Percentiles rank a stretch among this genome's conserved stretches.
phyloP scores from a whole-genome alignment of 2,888 invertebrate genomes.

The Caenorhabditis macrosperma region DNA sequence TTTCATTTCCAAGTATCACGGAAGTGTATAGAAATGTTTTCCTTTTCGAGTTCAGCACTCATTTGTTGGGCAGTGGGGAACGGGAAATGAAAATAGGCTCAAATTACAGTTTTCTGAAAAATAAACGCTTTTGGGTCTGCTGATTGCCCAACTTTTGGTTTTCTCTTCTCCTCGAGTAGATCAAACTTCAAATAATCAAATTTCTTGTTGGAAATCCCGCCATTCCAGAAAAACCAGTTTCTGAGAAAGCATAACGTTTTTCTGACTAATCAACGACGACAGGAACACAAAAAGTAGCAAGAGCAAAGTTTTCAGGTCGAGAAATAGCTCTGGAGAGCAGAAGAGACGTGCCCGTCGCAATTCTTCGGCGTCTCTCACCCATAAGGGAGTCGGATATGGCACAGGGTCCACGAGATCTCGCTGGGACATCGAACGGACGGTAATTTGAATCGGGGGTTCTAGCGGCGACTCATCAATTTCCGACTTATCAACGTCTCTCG shows the following conservation, averaged over 20 bases:
- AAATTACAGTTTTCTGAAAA: slow-evolving; percentile 1
- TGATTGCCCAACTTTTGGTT: not conserved
- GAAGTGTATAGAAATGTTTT: not conserved
- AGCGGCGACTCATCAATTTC: too few relatives aligned
- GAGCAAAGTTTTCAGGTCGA: slow-evolving; percentile 23
- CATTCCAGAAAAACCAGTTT: not conserved
- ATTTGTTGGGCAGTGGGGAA: not conserved
- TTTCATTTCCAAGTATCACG: slow-evolving; percentile 18
- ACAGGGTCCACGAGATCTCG: slow-evolving; percentile 77
- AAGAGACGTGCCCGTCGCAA: slow-evolving; percentile 62
- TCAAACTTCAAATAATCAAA: not conserved
- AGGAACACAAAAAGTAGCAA: not conserved
- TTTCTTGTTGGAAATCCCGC: not conserved
- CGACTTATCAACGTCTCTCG: not conserved
- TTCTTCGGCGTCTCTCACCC: slow-evolving; percentile 52
- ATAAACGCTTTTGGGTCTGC: not conserved
- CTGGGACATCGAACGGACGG: slow-evolving; percentile 78
- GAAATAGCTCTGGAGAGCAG: slow-evolving; percentile 56
- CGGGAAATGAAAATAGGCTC: not conserved
- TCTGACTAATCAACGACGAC: not conserved
- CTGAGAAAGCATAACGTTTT: not conserved
- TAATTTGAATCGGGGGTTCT: slow-evolving; percentile 1
- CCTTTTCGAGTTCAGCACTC: not conserved
- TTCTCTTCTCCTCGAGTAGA: not conserved
- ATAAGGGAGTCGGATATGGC: slow-evolving; percentile 77